Evolutionary conservation across 2,888 invertebrate species (phyloP).

Genomic region (Steinernema scapterisci): DNA sequence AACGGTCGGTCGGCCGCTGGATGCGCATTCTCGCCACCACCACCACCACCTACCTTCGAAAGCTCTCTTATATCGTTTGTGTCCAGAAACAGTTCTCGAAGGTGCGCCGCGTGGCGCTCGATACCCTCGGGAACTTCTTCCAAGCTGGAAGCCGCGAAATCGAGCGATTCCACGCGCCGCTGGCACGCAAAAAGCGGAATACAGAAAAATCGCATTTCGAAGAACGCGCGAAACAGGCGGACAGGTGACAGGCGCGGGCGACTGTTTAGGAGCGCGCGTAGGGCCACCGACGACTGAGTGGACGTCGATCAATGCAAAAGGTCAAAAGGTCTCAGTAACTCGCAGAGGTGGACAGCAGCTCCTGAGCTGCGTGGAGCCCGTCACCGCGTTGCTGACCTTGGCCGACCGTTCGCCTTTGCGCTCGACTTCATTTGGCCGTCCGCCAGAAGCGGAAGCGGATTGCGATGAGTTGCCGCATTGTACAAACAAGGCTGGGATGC

Average conservation of each 20-base stretch:
- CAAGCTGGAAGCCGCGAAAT: conserved; percentile 75
- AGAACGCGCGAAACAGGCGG: neutral
- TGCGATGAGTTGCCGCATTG: neutral
- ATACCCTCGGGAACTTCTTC: conserved; percentile 96
- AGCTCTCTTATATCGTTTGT: conserved; percentile 97
- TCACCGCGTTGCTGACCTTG: neutral
- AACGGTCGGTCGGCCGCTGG: no score
- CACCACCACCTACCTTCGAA: conserved; percentile 86
- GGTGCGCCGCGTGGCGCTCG: conserved; percentile 79
- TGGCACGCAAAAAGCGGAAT: conserved; percentile 71
- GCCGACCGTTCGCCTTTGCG: conserved; percentile 4
- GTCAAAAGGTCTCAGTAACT: conserved; percentile 3
- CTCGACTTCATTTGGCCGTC: neutral
- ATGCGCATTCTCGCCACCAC: no score
- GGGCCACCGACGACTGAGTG: neutral
- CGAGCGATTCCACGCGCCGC: conserved; percentile 72
- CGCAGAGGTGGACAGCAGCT: neutral
- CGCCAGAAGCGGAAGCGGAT: neutral
- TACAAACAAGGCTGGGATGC: neutral
- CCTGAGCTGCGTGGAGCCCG: neutral
- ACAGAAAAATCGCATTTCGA: conserved; percentile 69
- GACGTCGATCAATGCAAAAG: conserved; percentile 3
- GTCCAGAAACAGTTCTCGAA: conserved; percentile 95
- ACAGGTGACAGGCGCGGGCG: neutral
- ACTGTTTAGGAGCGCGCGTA: neutral